A percentile compares a stretch with the other conserved stretches of the same genome.
phyloP scores from a whole-genome alignment of 2,888 invertebrate genomes.

The Smittia sp. region DNA sequence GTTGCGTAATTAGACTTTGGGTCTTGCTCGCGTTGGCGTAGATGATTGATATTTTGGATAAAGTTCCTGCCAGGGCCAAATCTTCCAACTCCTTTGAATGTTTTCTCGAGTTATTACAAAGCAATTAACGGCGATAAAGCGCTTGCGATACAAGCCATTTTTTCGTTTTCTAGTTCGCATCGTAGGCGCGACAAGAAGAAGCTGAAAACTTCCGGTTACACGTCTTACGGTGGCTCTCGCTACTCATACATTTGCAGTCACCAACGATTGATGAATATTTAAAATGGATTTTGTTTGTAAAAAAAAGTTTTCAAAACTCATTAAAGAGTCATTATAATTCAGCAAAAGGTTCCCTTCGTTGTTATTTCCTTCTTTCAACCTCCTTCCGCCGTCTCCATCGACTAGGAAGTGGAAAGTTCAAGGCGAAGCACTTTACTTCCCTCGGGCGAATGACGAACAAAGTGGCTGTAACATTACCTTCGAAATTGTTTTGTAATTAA shows the following conservation, averaged over 20 bases:
- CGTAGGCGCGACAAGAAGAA: too few relatives aligned
- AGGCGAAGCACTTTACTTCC: neutral
- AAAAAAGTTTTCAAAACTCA: conserved; percentile 13
- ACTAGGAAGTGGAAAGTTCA: neutral
- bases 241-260: conserved; percentile 9
- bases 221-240: too few relatives aligned
- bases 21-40: too few relatives aligned
- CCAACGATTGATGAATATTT: conserved; percentile 10
- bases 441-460: neutral
- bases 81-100: too few relatives aligned
- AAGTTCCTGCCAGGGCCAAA: too few relatives aligned
- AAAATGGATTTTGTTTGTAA: conserved; percentile 35
- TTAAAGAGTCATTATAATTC: conserved; percentile 31
- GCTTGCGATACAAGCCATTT: too few relatives aligned
- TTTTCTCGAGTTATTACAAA: too few relatives aligned
- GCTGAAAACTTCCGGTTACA: too few relatives aligned
- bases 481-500: neutral
- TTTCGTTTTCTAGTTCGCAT: too few relatives aligned
- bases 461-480: neutral
- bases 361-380: neutral
- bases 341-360: neutral
- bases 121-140: too few relatives aligned
- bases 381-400: neutral
- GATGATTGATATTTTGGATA: too few relatives aligned
- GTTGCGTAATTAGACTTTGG: too few relatives aligned